Base-by-base conservation (phyloP, 2,113 vertebrate genomes). In the Ploceus nigricollis region DNA sequence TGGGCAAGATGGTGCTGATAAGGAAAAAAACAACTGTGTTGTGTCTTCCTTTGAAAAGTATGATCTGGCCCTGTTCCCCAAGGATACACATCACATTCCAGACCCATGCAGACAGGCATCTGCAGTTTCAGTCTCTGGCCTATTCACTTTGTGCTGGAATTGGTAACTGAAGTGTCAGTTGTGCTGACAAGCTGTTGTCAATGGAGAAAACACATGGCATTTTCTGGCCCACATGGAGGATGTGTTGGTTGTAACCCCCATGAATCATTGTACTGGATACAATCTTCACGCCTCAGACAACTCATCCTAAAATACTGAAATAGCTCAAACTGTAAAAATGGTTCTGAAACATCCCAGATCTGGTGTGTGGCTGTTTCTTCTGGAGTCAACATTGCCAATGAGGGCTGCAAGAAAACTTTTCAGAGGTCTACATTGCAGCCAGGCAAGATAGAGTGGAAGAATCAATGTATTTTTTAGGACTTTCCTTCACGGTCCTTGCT, bases 121-220 rank as follows among this genome's bases (percentile, higher is more conserved):
- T 72, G 61, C 50, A 69, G 30, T 85, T 87, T 87, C 64, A 64
- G 31, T 77, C 61, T 65, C 61, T 82, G 78, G 40, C 33, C 57
- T 79, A 3, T 70, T 85, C 2, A 2, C 37, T 79, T 37, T 35
- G 27, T 82, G 50, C 73, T 85, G 63, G n/a, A 47, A 66, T 63
- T 83, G 87, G 75, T 86, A 90, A 88, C 60, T 42, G 89, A 93
- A 51, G 84, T 35, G 33, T 66, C 22, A 58, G 75, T 80, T 85
- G 58, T 77, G 84, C 42, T 90, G 89, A 95, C 71, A 85, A 82
- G 71, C 54, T 96, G 87, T 57, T 96, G 84, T 85, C 89, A 77
- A 76, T 82, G 91, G 63, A 80, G 73, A 91, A 95, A 95, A 90
- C 87, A 79, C 58, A 80, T 25, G 50, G 28, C 42, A 86, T 94